These are phyloP conservation scores for Laticauda laticaudata DNA, from an alignment of 2,113 vertebrate genomes.

Conservation along the genomic window DNA sequence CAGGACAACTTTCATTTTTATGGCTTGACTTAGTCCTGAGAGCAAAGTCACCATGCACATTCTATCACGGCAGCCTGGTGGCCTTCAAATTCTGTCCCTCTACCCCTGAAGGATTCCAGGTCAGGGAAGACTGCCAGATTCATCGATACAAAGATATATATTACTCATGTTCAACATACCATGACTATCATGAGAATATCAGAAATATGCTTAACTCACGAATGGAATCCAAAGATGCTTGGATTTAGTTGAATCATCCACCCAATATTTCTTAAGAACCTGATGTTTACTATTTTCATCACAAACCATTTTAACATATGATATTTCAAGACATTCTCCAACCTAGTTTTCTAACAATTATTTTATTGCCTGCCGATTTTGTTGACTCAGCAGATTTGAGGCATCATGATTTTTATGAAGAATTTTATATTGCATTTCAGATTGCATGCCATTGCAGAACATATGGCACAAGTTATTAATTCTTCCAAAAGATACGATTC, in stretches of 20 bases:
- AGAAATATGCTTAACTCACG: neutral
- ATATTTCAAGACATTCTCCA: neutral
- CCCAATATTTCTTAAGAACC: neutral
- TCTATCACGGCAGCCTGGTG: neutral
- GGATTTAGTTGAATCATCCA: neutral
- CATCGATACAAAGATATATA: neutral
- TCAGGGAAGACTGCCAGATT: neutral
- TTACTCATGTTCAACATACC: neutral
- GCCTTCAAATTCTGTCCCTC: neutral
- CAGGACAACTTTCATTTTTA: neutral
- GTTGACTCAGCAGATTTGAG: neutral
- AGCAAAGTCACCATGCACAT: neutral
- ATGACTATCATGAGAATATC: neutral
- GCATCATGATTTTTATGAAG: neutral
- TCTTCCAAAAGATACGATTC: neutral
- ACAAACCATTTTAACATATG: neutral
- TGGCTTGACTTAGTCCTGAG: constrained; percentile 21
- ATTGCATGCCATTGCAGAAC: neutral
- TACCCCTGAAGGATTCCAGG: neutral
- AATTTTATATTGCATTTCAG: neutral
- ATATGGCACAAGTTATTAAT: neutral
- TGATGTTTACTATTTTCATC: neutral
- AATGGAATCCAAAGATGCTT: neutral
- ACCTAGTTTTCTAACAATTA: neutral
- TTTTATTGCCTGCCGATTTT: neutral